Conservation (phyloP, 2,113 vertebrate species). For the Proteles cristata region DNA sequence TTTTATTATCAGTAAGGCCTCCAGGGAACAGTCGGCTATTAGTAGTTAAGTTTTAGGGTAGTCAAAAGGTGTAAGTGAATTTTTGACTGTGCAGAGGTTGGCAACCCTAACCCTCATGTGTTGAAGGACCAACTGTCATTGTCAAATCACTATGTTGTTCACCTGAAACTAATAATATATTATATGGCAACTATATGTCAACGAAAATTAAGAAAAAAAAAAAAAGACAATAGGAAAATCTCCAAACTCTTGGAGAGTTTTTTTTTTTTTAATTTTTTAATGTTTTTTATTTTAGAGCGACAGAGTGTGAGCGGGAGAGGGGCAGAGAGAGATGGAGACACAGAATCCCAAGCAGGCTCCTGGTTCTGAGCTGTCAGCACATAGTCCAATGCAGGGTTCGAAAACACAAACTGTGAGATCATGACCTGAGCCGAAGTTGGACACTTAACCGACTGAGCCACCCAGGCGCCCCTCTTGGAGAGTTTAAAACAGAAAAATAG, state of each 20-base stretch:
- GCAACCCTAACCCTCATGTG: background rate
- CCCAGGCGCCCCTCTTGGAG: background rate
- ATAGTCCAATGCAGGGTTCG: too few relatives aligned
- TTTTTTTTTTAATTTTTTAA: too few relatives aligned
- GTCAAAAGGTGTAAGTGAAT: background rate
- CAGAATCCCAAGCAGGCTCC: too few relatives aligned
- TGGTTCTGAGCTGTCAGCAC: too few relatives aligned
- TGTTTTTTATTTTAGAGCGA: too few relatives aligned
- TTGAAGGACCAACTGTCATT: background rate
- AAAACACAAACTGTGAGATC: too few relatives aligned
- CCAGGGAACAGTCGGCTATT: background rate
- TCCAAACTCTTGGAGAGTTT: background rate
- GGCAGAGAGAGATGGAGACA: too few relatives aligned
- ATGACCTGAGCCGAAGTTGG: too few relatives aligned
- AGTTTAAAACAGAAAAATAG: background rate
- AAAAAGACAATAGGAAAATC: background rate
- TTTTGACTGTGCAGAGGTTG: background rate
- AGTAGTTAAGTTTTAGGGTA: background rate
- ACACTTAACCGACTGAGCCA: too few relatives aligned
- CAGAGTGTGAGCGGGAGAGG: too few relatives aligned
- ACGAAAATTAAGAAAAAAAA: background rate
- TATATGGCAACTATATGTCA: background rate
- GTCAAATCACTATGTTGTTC: background rate
- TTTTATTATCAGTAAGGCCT: background rate
- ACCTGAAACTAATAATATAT: background rate